Evolutionary conservation across 1,140 invertebrate species (phyloP).

Genomic region (Drosophila pruinosa): DNA sequence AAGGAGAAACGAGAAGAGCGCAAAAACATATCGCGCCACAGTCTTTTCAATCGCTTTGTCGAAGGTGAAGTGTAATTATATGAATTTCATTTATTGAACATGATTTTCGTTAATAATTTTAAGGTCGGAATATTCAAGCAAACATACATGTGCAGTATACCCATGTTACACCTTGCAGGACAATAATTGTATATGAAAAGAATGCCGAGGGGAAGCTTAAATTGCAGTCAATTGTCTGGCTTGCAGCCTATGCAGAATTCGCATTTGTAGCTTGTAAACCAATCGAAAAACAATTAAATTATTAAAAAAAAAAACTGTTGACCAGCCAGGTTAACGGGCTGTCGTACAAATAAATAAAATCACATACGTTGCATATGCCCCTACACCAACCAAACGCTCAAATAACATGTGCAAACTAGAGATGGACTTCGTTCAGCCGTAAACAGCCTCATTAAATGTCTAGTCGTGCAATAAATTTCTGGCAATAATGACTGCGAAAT

Average conservation of each 20-base stretch:
- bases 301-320: constrained; percentile 68
- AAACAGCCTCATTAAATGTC: not conserved
- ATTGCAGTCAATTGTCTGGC: constrained; percentile 78
- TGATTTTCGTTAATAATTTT: constrained; percentile 67
- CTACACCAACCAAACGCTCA: not conserved
- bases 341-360: constrained; percentile 78
- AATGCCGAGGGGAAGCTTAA: constrained; percentile 37
- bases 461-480: constrained; percentile 1
- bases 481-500: not conserved
- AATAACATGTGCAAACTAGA: constrained; percentile 4
- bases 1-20: no score
- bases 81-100: constrained; percentile 51
- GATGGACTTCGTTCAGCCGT: constrained; percentile 13
- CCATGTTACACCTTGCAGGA: no score
- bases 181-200: not conserved
- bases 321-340: no score
- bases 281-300: constrained; percentile 81
- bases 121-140: constrained; percentile 40
- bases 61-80: not conserved
- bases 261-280: constrained; percentile 78
- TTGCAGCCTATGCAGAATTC: constrained; percentile 67
- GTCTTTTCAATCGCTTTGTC: not conserved
- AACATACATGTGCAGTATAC: not conserved
- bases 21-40: no score
- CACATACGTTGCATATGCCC: constrained; percentile 25